Evolutionary conservation across 2,113 vertebrate species (phyloP), one percentile per base, ranked within the genome.

Genomic region (Tetrao urogallus): DNA sequence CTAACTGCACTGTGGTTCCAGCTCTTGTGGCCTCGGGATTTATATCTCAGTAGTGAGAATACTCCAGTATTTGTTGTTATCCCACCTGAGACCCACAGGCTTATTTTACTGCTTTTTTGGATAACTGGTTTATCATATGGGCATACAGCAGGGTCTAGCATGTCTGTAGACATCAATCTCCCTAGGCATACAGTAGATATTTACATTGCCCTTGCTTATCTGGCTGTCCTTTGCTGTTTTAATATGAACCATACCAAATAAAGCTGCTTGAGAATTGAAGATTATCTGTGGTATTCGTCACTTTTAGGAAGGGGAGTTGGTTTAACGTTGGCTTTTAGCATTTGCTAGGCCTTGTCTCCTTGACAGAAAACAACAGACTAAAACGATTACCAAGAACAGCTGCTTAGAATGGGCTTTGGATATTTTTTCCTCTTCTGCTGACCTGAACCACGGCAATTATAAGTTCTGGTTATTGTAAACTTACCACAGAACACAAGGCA

Each of bases 381-480:
- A 93, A 97, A 48, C 2, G 22, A 84, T 78, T 94, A 85, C 95
- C 94, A 64, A 82, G 88, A 96, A 64, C 96, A 97, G 96, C 92
- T 97, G 95, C 90, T 92, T 83, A 78, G 54, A 88, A 81, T 76
- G 64, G 32, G 30, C 73, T 95, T 90, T 42, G 86, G 75, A 18
- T 95, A 93, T 94, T 88, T 88, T 74, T 94, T 95, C 94, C 88
- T 63, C 67, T 82, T 94, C 96, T 84, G 71, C 93, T 92, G 92
- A 97, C 93, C 92, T 70, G 90, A 93, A 93, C 93, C 89, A 73
- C 66, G 52, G 92, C 95, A 96, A 97, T 94, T 93, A 95, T 65
- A 94, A 95, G 92, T 96, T 96, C 97, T 97, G 97, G 97, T 97
- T 95, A 96, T 95, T 96, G 97, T 97, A 97, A 98, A 97, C 96